These are phyloP conservation scores for Acromyrmex echinatior DNA, from an alignment of 1,140 invertebrate species.

Conservation along the genomic window DNA sequence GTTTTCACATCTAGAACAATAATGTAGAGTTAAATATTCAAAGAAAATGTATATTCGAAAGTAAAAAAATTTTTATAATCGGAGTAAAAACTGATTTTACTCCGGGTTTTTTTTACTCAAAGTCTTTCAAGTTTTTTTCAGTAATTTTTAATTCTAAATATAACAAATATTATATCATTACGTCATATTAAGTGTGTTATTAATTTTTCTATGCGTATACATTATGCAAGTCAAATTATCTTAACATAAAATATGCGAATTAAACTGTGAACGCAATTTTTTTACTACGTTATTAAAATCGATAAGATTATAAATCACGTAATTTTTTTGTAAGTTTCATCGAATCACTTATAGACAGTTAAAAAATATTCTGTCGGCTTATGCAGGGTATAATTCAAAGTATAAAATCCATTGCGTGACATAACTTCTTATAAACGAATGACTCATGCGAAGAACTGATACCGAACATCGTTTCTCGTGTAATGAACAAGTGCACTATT, in stretches of 20 bases:
- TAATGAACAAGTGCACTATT: neutral
- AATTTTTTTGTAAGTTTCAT: neutral
- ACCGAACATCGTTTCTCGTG: neutral
- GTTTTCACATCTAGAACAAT: too few species aligned
- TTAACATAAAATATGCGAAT: neutral
- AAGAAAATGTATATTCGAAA: too few species aligned
- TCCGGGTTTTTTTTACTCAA: too few species aligned
- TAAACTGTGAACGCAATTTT: neutral
- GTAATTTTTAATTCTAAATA: too few species aligned
- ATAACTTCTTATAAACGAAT: conserved; percentile 30
- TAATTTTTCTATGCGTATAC: too few species aligned
- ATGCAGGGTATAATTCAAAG: neutral
- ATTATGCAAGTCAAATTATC: neutral
- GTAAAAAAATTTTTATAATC: too few species aligned
- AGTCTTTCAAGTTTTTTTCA: too few species aligned
- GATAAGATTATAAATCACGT: neutral
- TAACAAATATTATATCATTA: neutral
- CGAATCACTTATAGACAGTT: neutral
- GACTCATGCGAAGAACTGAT: conserved; percentile 42
- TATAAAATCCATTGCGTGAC: conserved; percentile 34
- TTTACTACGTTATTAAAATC: neutral
- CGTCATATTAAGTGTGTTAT: neutral
- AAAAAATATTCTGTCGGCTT: neutral
- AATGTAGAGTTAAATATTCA: too few species aligned
- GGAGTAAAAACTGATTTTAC: too few species aligned